Conservation (phyloP, 2,797 vertebrate species). For the Rhinoraja longicauda region DNA sequence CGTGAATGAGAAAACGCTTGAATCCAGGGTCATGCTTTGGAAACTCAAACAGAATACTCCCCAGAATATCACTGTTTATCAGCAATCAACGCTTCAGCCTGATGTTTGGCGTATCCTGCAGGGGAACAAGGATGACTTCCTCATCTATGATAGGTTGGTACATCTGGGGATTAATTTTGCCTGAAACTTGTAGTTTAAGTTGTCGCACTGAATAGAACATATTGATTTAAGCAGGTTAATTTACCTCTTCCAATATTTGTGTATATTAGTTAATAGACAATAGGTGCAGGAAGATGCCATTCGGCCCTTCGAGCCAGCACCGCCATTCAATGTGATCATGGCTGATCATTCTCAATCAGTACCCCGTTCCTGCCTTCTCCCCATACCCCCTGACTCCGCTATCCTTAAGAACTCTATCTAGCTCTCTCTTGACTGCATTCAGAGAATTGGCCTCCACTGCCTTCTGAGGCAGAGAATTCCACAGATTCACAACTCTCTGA, state of each 20-base stretch:
- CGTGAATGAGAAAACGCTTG: constrained; percentile 66
- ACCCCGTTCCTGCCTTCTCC: too few species aligned
- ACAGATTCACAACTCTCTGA: too few species aligned
- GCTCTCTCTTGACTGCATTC: too few species aligned
- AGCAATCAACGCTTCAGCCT: constrained; percentile 60
- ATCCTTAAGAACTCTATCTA: too few species aligned
- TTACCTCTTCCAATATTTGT: neutral
- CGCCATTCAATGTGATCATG: too few species aligned
- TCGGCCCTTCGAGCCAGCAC: too few species aligned
- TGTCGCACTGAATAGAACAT: too few species aligned
- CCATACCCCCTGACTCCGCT: too few species aligned
- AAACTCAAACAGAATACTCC: constrained; percentile 67
- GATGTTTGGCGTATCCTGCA: constrained; percentile 73
- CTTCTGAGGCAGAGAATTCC: too few species aligned
- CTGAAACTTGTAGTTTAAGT: neutral
- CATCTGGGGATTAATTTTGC: neutral
- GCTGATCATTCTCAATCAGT: too few species aligned
- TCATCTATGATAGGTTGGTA: constrained; percentile 64
- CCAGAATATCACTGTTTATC: constrained; percentile 62
- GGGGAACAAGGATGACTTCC: constrained; percentile 63
- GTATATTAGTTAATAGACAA: neutral
- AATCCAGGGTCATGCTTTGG: constrained; percentile 68
- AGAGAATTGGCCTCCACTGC: too few species aligned
- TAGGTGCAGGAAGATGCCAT: too few species aligned
- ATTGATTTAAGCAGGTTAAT: neutral